Conservation (phyloP, 2,113 vertebrate species). For the Prochilodus magdalenae region DNA sequence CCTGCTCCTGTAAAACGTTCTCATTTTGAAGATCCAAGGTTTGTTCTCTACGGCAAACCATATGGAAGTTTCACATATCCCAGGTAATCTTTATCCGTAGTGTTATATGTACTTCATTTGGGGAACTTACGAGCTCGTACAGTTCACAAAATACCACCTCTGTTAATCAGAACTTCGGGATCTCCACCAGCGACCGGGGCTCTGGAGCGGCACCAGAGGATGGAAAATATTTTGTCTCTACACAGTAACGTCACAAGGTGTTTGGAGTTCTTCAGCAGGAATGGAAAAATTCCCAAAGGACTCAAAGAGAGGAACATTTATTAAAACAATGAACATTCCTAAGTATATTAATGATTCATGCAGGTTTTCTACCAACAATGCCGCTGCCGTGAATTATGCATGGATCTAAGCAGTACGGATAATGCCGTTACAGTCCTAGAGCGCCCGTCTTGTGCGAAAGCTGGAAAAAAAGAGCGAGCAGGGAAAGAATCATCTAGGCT, state of each 20-base stretch:
- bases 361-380: not conserved
- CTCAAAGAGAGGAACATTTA: not conserved
- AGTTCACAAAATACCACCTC: no score
- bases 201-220: not conserved
- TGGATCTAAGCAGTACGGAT: not conserved
- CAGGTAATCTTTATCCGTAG: no score
- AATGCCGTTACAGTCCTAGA: not conserved
- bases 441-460: slow-evolving; percentile 12
- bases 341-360: not conserved
- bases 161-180: not conserved
- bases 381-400: not conserved
- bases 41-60: no score
- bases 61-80: no score
- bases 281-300: not conserved
- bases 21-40: no score
- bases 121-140: no score
- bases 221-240: not conserved
- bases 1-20: no score
- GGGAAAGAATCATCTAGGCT: slow-evolving; percentile 9
- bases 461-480: not conserved
- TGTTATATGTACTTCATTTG: no score
- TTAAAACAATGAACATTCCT: not conserved
- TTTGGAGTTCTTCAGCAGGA: not conserved
- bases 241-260: not conserved
- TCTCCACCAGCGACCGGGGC: not conserved